A percentile compares a stretch with the other conserved stretches of the same genome.
These are phyloP conservation scores for Pipistrellus pipistrellus DNA, from an alignment of 2,797 vertebrate genomes.

Conservation along the genomic window DNA sequence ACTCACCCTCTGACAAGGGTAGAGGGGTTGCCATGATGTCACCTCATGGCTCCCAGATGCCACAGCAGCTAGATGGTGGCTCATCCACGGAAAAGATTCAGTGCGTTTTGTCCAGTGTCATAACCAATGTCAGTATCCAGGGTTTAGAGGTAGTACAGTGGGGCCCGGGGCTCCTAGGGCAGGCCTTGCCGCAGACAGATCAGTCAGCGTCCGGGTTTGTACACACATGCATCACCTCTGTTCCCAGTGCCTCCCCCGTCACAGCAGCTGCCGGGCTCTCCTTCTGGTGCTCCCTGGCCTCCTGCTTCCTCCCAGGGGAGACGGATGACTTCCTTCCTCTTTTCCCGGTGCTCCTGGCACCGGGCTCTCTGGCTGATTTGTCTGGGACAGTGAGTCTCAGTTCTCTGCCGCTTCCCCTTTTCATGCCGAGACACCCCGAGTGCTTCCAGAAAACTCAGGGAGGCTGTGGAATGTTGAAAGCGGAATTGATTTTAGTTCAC, in stretches of 20 bases:
- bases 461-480: not conserved
- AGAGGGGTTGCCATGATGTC: not conserved
- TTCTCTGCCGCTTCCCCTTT: not conserved
- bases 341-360: not conserved
- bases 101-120: not conserved
- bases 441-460: not conserved
- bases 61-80: not conserved
- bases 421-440: not conserved
- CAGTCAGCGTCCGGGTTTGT: not conserved
- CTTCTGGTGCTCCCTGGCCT: not conserved
- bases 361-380: not conserved
- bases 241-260: not conserved
- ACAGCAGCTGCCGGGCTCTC: not conserved
- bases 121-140: not conserved
- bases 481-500: not conserved
- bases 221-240: too few relatives aligned
- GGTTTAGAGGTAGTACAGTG: not conserved
- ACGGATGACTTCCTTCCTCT: not conserved
- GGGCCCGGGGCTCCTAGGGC: too few relatives aligned
- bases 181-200: not conserved
- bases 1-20: not conserved
- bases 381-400: not conserved
- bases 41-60: not conserved
- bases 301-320: not conserved
- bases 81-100: not conserved